Conservation (phyloP, 2,797 vertebrate species). For the Peromyscus aztecus region DNA sequence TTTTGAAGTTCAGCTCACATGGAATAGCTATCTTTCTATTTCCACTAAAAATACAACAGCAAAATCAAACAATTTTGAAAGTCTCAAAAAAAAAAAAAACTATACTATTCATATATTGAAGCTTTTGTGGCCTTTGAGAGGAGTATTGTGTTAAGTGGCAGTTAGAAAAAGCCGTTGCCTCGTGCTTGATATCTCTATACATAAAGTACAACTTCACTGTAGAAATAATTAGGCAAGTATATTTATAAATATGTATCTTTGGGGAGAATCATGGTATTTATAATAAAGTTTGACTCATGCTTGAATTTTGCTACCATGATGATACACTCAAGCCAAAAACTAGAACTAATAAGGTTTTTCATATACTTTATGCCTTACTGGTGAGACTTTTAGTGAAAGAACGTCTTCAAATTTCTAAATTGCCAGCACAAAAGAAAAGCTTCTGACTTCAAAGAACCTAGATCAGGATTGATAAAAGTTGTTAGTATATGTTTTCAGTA, state of each 20-base stretch:
- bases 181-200: neutral
- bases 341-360: constrained; percentile 54
- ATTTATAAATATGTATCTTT: constrained; percentile 31
- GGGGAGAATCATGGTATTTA: constrained; percentile 1
- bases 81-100: neutral
- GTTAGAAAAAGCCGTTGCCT: constrained; percentile 20
- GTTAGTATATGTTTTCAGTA: constrained; percentile 31
- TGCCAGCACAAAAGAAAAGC: constrained; percentile 30
- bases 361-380: constrained; percentile 33
- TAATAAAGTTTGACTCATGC: constrained; percentile 43
- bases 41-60: constrained; percentile 33
- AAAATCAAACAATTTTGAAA: constrained; percentile 29
- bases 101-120: constrained; percentile 20
- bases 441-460: constrained; percentile 50
- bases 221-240: constrained; percentile 5
- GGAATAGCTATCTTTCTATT: constrained; percentile 43
- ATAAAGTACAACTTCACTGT: neutral
- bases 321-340: neutral
- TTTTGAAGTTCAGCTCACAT: constrained; percentile 45
- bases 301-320: constrained; percentile 54
- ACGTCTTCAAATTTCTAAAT: constrained; percentile 68
- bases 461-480: constrained; percentile 35
- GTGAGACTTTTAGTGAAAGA: constrained; percentile 59
- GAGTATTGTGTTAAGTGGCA: constrained; percentile 35
- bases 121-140: constrained; percentile 46